Conservation (phyloP, 1,140 invertebrate genomes). For the Drosophila setifemur region DNA sequence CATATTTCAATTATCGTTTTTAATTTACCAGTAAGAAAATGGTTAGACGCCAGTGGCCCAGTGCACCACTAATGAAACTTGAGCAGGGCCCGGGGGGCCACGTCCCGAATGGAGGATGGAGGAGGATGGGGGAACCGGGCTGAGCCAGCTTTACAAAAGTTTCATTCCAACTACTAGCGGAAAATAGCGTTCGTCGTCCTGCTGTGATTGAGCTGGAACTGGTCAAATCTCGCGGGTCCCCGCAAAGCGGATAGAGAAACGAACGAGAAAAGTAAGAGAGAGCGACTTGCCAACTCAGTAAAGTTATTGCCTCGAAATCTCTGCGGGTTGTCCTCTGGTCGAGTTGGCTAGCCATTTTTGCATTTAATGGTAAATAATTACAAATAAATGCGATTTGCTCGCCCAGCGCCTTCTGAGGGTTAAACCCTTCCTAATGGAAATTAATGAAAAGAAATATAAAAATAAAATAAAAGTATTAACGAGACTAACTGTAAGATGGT, state of each 20-base stretch:
- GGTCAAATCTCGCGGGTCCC: conserved; percentile 62
- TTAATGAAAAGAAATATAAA: conserved; percentile 55
- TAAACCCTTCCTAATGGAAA: conserved; percentile 55
- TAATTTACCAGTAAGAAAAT: conserved; percentile 76
- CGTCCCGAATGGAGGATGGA: background rate
- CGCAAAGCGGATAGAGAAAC: conserved; percentile 46
- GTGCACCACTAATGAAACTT: conserved; percentile 71
- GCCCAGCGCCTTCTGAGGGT: conserved; percentile 18
- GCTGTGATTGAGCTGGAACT: conserved; percentile 75
- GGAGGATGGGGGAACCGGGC: conserved; percentile 9
- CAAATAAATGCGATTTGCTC: conserved; percentile 57
- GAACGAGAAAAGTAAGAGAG: conserved; percentile 5
- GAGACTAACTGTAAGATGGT: background rate
- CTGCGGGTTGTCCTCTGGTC: conserved; percentile 30
- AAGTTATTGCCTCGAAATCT: conserved; percentile 55
- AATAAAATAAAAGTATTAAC: conserved; percentile 29
- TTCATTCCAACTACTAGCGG: conserved; percentile 60
- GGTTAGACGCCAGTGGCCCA: conserved; percentile 48
- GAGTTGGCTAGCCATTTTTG: conserved; percentile 28
- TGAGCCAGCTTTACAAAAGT: conserved; percentile 67
- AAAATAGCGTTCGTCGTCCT: conserved; percentile 67
- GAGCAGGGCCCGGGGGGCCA: conserved; percentile 15
- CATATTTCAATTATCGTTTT: conserved; percentile 82
- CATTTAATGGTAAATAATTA: conserved; percentile 80
- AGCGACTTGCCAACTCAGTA: conserved; percentile 35